These are phyloP conservation scores for Brachionus asplanchnoidis DNA, from an alignment of 1,140 invertebrate species.

Conservation along the genomic window DNA sequence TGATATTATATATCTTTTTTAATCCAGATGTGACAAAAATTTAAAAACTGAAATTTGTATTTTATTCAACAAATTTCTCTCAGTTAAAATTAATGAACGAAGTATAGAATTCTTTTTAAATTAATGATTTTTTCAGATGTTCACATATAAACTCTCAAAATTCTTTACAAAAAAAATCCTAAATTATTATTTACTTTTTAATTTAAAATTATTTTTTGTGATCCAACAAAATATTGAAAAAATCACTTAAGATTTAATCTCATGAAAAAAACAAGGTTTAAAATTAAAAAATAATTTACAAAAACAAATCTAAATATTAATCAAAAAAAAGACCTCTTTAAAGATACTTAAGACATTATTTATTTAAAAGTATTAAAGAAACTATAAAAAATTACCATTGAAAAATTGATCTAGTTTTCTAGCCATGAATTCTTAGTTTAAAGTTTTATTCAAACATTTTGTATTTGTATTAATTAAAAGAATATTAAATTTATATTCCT, in stretches of 20 bases:
- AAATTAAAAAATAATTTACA: neutral
- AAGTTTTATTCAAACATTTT: neutral
- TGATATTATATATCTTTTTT: neutral
- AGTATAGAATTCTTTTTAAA: neutral
- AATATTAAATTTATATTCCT: neutral
- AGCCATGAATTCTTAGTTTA: neutral
- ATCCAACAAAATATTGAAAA: too few species aligned
- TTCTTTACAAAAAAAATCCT: too few species aligned
- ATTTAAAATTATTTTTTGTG: too few species aligned
- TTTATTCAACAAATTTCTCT: neutral
- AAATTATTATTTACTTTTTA: too few species aligned
- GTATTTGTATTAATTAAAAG: neutral
- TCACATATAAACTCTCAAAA: too few species aligned
- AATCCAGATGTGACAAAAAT: neutral
- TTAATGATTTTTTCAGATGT: neutral
- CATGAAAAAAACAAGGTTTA: neutral
- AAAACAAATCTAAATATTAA: neutral
- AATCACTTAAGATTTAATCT: neutral
- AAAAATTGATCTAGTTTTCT: neutral
- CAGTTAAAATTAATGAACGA: neutral
- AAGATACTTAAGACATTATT: neutral
- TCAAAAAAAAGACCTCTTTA: neutral
- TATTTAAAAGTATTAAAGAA: neutral
- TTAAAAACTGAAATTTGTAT: neutral
- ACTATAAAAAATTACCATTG: neutral